Percentiles rank a stretch among this genome's conserved stretches.
These are phyloP conservation scores for Palythoa grandiflora DNA, from an alignment of 92 coral and sea anemone genomes.

Conservation along the genomic window DNA sequence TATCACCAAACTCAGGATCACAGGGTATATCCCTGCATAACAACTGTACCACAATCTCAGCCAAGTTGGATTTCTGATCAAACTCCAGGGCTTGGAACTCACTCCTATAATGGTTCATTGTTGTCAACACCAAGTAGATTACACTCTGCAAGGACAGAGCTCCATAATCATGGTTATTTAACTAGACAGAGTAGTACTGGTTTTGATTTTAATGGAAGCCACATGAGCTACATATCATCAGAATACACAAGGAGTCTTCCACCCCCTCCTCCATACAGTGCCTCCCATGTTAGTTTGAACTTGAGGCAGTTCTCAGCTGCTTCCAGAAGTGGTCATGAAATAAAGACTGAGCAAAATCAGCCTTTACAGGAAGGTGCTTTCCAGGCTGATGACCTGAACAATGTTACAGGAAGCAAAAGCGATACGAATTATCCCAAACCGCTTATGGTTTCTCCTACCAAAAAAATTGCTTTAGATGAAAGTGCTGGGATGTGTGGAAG, in stretches of 20 bases:
- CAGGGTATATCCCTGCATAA: slow-evolving; percentile 5
- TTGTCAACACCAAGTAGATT: slow-evolving; percentile 64
- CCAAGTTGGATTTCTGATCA: slow-evolving; percentile 75
- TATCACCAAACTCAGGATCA: slow-evolving; percentile 33
- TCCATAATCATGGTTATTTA: slow-evolving; percentile 61
- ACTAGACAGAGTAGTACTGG: slow-evolving; percentile 75
- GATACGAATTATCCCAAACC: slow-evolving; percentile 69
- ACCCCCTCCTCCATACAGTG: slow-evolving; percentile 78
- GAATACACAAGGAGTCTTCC: slow-evolving; percentile 70
- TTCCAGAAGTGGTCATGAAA: slow-evolving; percentile 15
- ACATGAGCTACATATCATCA: slow-evolving; percentile 42
- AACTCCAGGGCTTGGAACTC: slow-evolving; percentile 48
- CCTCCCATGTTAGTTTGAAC: slow-evolving; percentile 32
- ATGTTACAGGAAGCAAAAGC: slow-evolving; percentile 29
- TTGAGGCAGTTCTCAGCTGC: slow-evolving; percentile 22
- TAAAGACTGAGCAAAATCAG: slow-evolving; percentile 15
- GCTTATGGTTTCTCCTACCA: slow-evolving; percentile 75
- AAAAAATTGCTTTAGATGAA: slow-evolving; percentile 81
- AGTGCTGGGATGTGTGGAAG: slow-evolving; percentile 41
- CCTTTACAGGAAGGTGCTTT: slow-evolving; percentile 4
- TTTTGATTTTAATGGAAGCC: slow-evolving; percentile 56
- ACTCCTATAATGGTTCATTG: slow-evolving; percentile 50
- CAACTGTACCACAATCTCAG: slow-evolving; percentile 24
- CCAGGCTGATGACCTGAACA: slow-evolving; percentile 28
- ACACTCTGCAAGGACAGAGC: slow-evolving; percentile 58